phyloP scores from a whole-genome alignment of 2,888 invertebrate genomes.

The Megaustenia siamemsis region DNA sequence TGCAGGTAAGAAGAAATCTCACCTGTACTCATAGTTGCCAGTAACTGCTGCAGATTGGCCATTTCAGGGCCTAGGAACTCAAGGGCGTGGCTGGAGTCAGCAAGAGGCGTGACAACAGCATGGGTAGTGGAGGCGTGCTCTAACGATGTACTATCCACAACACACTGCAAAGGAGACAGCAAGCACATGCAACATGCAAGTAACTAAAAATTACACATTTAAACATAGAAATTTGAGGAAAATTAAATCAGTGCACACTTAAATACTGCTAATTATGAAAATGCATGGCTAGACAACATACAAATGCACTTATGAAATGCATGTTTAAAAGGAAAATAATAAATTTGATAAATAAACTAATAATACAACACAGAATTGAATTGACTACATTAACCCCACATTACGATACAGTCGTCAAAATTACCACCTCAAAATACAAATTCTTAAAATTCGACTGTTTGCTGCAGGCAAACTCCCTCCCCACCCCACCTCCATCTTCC shows the following conservation, averaged over 20 bases:
- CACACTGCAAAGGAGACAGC: slow-evolving; percentile 59
- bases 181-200: slow-evolving; percentile 62
- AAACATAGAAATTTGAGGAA: background rate
- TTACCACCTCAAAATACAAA: too few relatives aligned
- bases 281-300: background rate
- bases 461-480: too few relatives aligned
- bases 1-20: slow-evolving; percentile 42
- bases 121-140: slow-evolving; percentile 51
- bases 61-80: slow-evolving; percentile 81
- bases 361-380: too few relatives aligned
- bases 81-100: slow-evolving; percentile 60
- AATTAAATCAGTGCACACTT: background rate
- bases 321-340: too few relatives aligned
- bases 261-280: background rate
- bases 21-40: slow-evolving; percentile 80
- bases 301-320: too few relatives aligned
- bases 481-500: too few relatives aligned
- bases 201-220: slow-evolving; percentile 44
- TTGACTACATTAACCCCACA: too few relatives aligned
- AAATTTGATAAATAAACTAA: too few relatives aligned
- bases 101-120: slow-evolving; percentile 38
- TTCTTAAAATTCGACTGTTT: too few relatives aligned
- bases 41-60: slow-evolving; percentile 81
- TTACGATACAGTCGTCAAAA: too few relatives aligned
- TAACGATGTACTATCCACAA: slow-evolving; percentile 51